These are phyloP conservation scores for Jaculus jaculus DNA, from an alignment of 2,113 vertebrate genomes.

Conservation along the genomic window DNA sequence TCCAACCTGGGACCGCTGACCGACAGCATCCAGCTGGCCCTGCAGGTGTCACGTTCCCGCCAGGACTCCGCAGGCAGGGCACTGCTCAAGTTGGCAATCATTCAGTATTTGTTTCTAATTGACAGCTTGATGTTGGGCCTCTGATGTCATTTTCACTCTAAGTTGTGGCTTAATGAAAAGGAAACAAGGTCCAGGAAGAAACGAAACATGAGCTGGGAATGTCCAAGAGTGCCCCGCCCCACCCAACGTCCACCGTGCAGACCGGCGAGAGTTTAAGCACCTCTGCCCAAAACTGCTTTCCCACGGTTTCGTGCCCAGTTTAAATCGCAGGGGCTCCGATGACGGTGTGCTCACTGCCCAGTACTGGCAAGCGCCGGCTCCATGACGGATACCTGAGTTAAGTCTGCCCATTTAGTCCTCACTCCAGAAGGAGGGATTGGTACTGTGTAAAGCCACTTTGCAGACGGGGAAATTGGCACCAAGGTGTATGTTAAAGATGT, in stretches of 20 bases:
- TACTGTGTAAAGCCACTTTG: background rate
- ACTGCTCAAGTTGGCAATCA: background rate
- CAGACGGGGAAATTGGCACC: background rate
- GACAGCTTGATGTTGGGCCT: background rate
- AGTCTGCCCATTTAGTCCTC: background rate
- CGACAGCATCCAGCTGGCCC: background rate
- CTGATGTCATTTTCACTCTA: background rate
- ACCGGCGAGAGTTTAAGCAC: background rate
- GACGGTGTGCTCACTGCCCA: background rate
- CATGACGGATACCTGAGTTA: background rate
- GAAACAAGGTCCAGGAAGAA: conserved; percentile 6
- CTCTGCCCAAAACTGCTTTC: background rate
- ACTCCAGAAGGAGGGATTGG: background rate
- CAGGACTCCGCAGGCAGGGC: background rate
- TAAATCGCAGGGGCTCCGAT: background rate
- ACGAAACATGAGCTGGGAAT: background rate
- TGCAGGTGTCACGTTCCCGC: background rate
- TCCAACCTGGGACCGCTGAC: background rate
- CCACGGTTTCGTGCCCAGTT: background rate
- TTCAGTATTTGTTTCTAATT: background rate
- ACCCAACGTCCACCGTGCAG: no score
- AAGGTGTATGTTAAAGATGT: background rate
- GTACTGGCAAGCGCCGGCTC: accelerated
- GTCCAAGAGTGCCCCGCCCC: background rate
- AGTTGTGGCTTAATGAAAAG: background rate